Evolutionary conservation across 64 coral and sea anemone species (phyloP).

Genomic region (Porites australiensis): DNA sequence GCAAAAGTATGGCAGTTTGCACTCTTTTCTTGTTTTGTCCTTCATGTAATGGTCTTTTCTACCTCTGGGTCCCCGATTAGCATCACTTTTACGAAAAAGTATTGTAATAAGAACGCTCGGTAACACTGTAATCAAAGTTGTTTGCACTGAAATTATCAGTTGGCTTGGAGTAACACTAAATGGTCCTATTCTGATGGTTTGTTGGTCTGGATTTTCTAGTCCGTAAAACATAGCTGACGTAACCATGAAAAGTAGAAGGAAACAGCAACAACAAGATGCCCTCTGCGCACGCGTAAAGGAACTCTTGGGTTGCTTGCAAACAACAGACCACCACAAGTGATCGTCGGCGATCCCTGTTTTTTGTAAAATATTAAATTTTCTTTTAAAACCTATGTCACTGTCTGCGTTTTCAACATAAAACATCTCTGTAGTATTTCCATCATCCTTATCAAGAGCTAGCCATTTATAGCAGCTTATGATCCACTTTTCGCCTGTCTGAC

Average conservation of each 20-base stretch:
- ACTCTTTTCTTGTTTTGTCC: background rate
- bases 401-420: background rate
- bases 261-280: conserved; percentile 20
- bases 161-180: conserved; percentile 28
- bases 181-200: conserved; percentile 5
- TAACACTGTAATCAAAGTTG: background rate
- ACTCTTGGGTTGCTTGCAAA: conserved; percentile 36
- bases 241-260: conserved; percentile 37
- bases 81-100: conserved; percentile 32
- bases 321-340: conserved; percentile 31
- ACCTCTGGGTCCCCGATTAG: background rate
- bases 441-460: conserved; percentile 49
- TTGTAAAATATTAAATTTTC: conserved; percentile 11
- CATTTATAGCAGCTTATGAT: conserved; percentile 20
- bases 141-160: conserved; percentile 33
- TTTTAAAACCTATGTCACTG: conserved; percentile 11
- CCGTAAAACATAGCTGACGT: conserved; percentile 65
- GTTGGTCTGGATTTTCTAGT: background rate
- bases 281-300: conserved; percentile 49
- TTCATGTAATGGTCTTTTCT: background rate
- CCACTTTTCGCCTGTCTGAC: background rate
- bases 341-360: conserved; percentile 14
- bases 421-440: conserved; percentile 29
- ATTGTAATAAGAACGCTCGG: conserved; percentile 2
- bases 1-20: conserved; percentile 35